Evolutionary conservation across 2,888 invertebrate species (phyloP).

Genomic region (Octodonta nipae): DNA sequence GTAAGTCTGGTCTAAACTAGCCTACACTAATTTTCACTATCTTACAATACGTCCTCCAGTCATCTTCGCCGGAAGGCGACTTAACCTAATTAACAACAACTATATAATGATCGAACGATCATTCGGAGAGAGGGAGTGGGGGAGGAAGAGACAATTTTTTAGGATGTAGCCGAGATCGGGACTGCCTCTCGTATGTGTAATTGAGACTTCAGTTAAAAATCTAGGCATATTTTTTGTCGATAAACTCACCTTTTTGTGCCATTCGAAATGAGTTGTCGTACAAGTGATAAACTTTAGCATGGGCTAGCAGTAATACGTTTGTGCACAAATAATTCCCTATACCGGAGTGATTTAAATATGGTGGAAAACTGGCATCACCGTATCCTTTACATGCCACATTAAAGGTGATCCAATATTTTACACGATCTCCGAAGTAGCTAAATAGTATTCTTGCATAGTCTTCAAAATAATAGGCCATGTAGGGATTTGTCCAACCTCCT

Average conservation of each 20-base stretch:
- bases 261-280: constrained; percentile 46
- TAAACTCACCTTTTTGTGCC: constrained; percentile 38
- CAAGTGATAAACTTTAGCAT: constrained; percentile 50
- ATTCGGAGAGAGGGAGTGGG: too few species aligned
- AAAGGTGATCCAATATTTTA: constrained; percentile 54
- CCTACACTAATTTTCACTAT: too few species aligned
- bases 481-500: constrained; percentile 52
- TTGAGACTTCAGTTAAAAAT: too few species aligned
- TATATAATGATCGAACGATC: too few species aligned
- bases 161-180: too few species aligned
- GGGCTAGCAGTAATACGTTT: constrained; percentile 52
- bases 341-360: constrained; percentile 42
- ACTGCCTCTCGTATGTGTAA: too few species aligned
- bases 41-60: too few species aligned
- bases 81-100: too few species aligned
- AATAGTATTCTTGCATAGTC: constrained; percentile 45
- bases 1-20: too few species aligned
- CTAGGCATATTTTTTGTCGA: too few species aligned
- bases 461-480: constrained; percentile 45
- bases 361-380: constrained; percentile 41
- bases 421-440: constrained; percentile 42
- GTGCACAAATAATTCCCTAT: constrained; percentile 50
- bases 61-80: too few species aligned
- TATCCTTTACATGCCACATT: constrained; percentile 48
- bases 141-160: too few species aligned